Conservation (phyloP, 2,888 invertebrate species). For the Mechanitis mazaeus region DNA sequence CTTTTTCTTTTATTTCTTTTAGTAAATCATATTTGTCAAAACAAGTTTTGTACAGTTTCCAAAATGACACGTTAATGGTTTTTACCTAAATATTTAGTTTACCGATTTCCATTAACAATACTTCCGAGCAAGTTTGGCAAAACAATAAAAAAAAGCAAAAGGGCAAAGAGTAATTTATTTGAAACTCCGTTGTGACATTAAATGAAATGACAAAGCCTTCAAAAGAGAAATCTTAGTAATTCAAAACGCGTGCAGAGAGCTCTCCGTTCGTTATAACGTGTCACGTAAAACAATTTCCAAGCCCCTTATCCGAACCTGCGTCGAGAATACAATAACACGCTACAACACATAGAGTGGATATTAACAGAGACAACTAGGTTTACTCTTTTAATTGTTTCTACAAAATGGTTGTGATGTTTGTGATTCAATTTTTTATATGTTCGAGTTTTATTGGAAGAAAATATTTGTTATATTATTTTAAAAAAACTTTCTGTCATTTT, state of each 20-base stretch:
- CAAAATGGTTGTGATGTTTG: too few species aligned
- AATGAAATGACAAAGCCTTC: conserved; percentile 28
- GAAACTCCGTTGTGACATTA: conserved; percentile 25
- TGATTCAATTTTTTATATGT: too few species aligned
- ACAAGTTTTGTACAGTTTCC: neutral
- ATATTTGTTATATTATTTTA: too few species aligned
- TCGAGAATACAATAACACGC: conserved; percentile 49
- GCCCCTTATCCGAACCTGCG: conserved; percentile 51
- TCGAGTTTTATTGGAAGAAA: too few species aligned
- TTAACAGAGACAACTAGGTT: conserved; percentile 8
- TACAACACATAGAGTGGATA: conserved; percentile 24
- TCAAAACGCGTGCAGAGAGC: conserved; percentile 46
- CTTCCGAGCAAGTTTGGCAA: conserved; percentile 1
- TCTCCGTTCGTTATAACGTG: conserved; percentile 55
- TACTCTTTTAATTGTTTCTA: neutral
- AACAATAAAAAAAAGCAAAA: conserved; percentile 6
- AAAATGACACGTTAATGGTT: neutral
- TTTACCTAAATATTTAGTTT: conserved; percentile 2
- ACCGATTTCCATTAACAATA: conserved; percentile 2
- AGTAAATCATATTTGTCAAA: conserved; percentile 1
- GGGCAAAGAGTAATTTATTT: conserved; percentile 16
- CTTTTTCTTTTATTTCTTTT: conserved; percentile 1
- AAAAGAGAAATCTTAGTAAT: conserved; percentile 39
- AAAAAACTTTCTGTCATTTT: too few species aligned
- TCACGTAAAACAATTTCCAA: conserved; percentile 64